A percentile compares a stretch with the other conserved stretches of the same genome.
These are phyloP conservation scores for Augiades crinisus DNA, from an alignment of 2,888 invertebrate species.

Conservation along the genomic window DNA sequence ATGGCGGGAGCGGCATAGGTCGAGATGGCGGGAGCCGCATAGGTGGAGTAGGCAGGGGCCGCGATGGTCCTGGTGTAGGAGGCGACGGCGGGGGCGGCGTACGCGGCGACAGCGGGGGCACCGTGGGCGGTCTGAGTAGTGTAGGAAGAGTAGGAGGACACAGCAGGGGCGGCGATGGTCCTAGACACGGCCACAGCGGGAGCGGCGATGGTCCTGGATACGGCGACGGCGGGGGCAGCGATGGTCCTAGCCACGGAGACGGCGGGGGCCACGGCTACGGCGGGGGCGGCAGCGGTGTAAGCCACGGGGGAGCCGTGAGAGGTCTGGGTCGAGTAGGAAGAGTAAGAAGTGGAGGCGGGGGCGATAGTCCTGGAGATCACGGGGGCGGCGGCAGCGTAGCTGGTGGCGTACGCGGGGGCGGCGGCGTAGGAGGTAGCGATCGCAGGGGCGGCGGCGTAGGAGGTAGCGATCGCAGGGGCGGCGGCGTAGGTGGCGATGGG, in stretches of 20 bases:
- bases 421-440: slow-evolving; percentile 43
- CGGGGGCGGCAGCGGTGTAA: slow-evolving; percentile 42
- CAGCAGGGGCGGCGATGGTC: slow-evolving; percentile 30
- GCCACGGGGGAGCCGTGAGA: slow-evolving; percentile 53
- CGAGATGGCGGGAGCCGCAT: slow-evolving; percentile 35
- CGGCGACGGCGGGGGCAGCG: slow-evolving; percentile 39
- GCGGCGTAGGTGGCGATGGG: slow-evolving; percentile 46
- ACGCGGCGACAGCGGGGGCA: slow-evolving; percentile 48
- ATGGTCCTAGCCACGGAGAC: slow-evolving; percentile 46
- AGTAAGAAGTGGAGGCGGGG: slow-evolving; percentile 50
- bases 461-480: slow-evolving; percentile 44
- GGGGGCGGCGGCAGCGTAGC: slow-evolving; percentile 42
- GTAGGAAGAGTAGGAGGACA: slow-evolving; percentile 41
- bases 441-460: slow-evolving; percentile 47
- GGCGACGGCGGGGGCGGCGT: slow-evolving; percentile 49
- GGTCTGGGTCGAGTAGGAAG: slow-evolving; percentile 51
- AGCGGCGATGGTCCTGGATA: no score
- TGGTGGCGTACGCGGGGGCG: slow-evolving; percentile 47
- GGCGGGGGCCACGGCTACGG: slow-evolving; percentile 43
- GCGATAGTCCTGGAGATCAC: slow-evolving; percentile 47
- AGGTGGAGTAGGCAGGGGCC: slow-evolving; percentile 41
- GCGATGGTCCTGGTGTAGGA: slow-evolving; percentile 36
- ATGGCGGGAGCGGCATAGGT: slow-evolving; percentile 50
- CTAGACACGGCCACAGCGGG: slow-evolving; percentile 30
- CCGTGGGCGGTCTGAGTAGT: slow-evolving; percentile 41